Evolutionary conservation across 2,797 vertebrate genomes (phyloP).

Genomic region (Calcarius lapponicus): DNA sequence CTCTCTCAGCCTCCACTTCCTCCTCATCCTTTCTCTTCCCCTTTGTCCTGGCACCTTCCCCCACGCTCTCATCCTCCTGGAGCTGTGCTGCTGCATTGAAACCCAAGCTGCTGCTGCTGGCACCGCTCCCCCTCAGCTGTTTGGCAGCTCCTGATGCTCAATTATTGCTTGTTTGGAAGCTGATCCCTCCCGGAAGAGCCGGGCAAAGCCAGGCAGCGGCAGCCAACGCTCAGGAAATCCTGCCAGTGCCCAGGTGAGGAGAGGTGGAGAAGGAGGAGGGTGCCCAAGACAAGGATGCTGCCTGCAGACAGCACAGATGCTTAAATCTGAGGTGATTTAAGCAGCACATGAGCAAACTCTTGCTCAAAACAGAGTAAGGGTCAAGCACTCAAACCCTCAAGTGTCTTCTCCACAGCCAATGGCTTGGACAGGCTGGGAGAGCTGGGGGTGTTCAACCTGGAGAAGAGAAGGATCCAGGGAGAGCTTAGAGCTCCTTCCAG

Average conservation of each 20-base stretch:
- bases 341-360: neutral
- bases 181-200: neutral
- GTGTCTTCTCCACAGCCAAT: neutral
- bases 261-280: neutral
- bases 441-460: neutral
- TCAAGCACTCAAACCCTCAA: neutral
- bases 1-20: conserved; percentile 6
- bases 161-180: neutral
- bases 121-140: conserved; percentile 28
- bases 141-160: neutral
- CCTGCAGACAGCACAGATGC: neutral
- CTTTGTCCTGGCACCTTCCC: conserved; percentile 46
- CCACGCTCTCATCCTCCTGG: neutral
- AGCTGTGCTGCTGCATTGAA: conserved; percentile 13
- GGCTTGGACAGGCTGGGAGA: neutral
- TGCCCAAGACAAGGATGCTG: neutral
- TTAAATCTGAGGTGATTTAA: neutral
- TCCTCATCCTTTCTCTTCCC: conserved; percentile 16
- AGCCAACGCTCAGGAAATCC: neutral
- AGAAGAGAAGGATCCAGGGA: neutral
- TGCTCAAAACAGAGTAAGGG: neutral
- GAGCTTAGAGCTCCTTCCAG: neutral
- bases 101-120: conserved; percentile 43
- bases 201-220: neutral
- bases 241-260: neutral